Percentiles rank a stretch among this genome's conserved stretches.
These are phyloP conservation scores for Stigmatopora argus DNA, from an alignment of 2,113 vertebrate species.

Conservation along the genomic window DNA sequence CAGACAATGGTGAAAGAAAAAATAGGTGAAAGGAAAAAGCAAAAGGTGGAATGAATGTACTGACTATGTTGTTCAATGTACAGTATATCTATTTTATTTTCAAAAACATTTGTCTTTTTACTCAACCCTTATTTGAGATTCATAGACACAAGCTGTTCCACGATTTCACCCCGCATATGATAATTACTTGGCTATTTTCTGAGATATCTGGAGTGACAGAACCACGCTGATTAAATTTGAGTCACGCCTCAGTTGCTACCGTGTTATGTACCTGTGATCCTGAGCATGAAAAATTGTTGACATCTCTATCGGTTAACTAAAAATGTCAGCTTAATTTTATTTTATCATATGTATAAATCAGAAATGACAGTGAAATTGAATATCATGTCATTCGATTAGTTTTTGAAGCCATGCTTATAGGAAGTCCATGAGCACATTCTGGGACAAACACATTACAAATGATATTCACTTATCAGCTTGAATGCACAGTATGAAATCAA, in stretches of 20 bases:
- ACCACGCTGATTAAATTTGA: conserved; percentile 29
- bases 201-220: conserved; percentile 28
- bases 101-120: background rate
- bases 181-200: conserved; percentile 23
- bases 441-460: conserved; percentile 3
- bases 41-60: background rate
- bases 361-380: conserved; percentile 13
- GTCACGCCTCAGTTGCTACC: conserved; percentile 24
- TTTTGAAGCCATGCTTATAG: background rate
- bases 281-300: conserved; percentile 20
- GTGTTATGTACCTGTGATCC: conserved; percentile 10
- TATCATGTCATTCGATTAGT: conserved; percentile 27
- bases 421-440: background rate
- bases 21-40: background rate
- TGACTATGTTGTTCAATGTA: conserved; percentile 5
- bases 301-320: conserved; percentile 29
- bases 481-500: background rate
- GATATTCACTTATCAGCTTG: background rate
- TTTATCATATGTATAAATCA: conserved; percentile 17
- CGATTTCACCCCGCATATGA: background rate
- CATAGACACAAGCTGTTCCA: conserved; percentile 5
- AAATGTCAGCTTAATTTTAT: conserved; percentile 28
- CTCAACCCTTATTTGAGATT: conserved; percentile 1
- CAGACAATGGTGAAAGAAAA: conserved; percentile 2
- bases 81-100: background rate